These are phyloP conservation scores for Enchytraeus crypticus DNA, from an alignment of 2,888 invertebrate genomes.

Conservation along the genomic window DNA sequence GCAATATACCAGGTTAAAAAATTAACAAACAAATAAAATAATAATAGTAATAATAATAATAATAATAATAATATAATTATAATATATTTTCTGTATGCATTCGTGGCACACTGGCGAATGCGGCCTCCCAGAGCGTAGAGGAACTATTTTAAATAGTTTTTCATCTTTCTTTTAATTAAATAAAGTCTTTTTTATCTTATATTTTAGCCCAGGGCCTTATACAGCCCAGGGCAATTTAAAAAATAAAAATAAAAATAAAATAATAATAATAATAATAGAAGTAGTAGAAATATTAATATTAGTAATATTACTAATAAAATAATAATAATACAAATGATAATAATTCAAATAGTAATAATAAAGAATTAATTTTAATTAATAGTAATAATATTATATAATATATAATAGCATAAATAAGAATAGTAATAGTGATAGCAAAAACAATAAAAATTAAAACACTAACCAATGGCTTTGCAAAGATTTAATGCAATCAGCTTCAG, in stretches of 20 bases:
- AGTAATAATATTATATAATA: neutral
- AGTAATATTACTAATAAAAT: neutral
- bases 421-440: neutral
- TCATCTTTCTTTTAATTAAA: too few species aligned
- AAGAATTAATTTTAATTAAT: neutral
- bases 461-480: neutral
- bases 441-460: neutral
- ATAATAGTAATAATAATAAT: neutral
- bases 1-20: neutral
- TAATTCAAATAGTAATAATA: neutral
- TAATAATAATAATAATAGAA: too few species aligned
- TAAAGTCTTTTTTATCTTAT: too few species aligned
- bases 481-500: too few species aligned
- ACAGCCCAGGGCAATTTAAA: too few species aligned
- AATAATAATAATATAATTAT: neutral
- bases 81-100: too few species aligned
- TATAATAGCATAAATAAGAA: neutral
- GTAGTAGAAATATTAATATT: neutral
- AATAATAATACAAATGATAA: neutral
- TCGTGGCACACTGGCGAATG: too few species aligned
- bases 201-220: too few species aligned
- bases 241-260: too few species aligned
- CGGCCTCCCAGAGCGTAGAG: too few species aligned
- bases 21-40: neutral
- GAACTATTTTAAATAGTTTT: too few species aligned